Percentiles rank a stretch among this genome's conserved stretches.
These are phyloP conservation scores for Anthopleura xanthogrammica DNA, from an alignment of 92 coral and sea anemone species.

Conservation along the genomic window DNA sequence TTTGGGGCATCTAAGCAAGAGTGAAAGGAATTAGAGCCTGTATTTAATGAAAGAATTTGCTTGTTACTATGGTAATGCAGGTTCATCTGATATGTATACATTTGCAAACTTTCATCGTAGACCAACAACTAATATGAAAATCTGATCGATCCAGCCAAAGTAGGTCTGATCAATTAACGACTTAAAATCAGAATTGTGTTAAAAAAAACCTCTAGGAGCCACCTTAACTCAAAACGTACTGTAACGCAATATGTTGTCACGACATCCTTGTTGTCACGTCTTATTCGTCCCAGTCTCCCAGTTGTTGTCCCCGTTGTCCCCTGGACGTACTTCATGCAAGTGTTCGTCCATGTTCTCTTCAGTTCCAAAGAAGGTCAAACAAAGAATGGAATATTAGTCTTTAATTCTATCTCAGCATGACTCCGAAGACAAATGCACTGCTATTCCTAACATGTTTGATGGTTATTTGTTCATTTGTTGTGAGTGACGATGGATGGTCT, in stretches of 20 bases:
- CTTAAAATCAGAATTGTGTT: too few species aligned
- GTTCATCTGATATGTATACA: too few species aligned
- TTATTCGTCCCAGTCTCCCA: neutral
- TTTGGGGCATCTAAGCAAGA: too few species aligned
- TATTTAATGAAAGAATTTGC: too few species aligned
- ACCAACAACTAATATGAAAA: too few species aligned
- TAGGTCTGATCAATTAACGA: too few species aligned
- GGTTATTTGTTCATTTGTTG: neutral
- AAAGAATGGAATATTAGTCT: neutral
- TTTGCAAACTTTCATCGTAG: too few species aligned
- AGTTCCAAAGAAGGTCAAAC: neutral
- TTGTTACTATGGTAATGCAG: too few species aligned
- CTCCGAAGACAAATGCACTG: neutral
- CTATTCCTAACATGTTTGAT: neutral
- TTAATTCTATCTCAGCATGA: neutral
- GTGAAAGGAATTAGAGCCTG: too few species aligned
- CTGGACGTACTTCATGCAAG: neutral
- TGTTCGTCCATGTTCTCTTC: neutral
- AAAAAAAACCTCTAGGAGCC: too few species aligned
- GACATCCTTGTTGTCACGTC: neutral
- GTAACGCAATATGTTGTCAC: neutral
- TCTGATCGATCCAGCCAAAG: too few species aligned
- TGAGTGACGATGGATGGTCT: slow-evolving; percentile 2
- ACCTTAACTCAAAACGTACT: too few species aligned
- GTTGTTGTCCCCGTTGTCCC: neutral